Evolutionary conservation across 2,797 vertebrate genomes (phyloP), one percentile per base, ranked within the genome.

Genomic region (Capromys pilorides): DNA sequence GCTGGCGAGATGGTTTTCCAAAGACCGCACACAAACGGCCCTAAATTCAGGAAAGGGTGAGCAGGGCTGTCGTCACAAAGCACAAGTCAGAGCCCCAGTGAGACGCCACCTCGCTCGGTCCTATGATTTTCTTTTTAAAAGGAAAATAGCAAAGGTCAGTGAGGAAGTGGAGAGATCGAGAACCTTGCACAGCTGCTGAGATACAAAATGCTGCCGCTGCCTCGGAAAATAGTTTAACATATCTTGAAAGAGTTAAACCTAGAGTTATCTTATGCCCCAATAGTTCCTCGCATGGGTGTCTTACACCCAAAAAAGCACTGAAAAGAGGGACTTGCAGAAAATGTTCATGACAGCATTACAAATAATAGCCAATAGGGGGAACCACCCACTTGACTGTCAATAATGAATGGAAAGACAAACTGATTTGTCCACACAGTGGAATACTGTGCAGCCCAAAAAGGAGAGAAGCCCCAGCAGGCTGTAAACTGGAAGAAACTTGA

Each of bases 401-500:
- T 0, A 36, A 66, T 8, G 33, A 26, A 14, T 0, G 39, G 31
- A 5, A 1, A 36, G 21, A 6, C 36, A 10, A 0, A 22, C 39
- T 0, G 21, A 39, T 14, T 1, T 0, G 0, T 1, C 88, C 59
- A 21, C 8, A 14, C 6, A 0, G 0, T 0, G 10, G 24, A 9
- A 31, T 3, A 6, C 2, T 16, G 14, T 0, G 16, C 36, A 18
- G 73, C 36, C 13, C 1, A 3, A 45, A 59, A 6, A 7, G 75
- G 0, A 31, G 31, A 0, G 2, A 61, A 41, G 13, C 1, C 0
- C 62, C 3, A 14, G 13, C 73, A 2, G 11, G 22, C 51, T 1
- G 0, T 6, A 12, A 49, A 2, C 0, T 2, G 1, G 33, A 3
- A 10, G 41, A 51, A 14, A 21, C 75, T 31, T 13, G 36, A 80